Evolutionary conservation across 2,113 vertebrate genomes (phyloP).

Genomic region (Gymnorhina tibicen): DNA sequence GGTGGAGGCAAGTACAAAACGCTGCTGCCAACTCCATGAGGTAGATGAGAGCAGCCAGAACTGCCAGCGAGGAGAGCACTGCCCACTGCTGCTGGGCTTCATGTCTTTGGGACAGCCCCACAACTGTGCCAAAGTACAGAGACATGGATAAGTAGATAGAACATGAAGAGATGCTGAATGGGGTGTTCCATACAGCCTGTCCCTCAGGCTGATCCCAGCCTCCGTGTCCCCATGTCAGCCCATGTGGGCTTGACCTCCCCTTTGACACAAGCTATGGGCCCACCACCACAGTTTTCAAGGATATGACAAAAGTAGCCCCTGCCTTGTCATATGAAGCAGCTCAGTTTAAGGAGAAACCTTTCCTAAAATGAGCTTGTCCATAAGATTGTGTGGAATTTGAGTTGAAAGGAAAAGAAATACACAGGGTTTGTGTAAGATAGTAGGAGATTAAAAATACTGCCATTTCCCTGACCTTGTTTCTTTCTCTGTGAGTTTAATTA

Average conservation of each 20-base stretch:
- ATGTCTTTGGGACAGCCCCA: not conserved
- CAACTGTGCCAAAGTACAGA: not conserved
- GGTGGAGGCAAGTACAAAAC: not conserved
- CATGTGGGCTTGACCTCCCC: rapidly evolving
- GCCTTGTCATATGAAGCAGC: rapidly evolving
- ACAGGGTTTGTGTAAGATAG: not conserved
- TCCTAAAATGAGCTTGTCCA: not conserved
- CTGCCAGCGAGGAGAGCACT: not conserved
- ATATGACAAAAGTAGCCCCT: not conserved
- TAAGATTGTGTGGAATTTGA: not conserved
- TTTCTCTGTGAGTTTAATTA: slow-evolving; percentile 16
- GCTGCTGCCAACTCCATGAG: not conserved
- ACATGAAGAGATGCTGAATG: not conserved
- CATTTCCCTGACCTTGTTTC: not conserved
- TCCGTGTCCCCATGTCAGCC: not conserved
- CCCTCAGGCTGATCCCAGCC: not conserved
- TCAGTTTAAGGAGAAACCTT: not conserved
- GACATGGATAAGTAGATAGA: rapidly evolving
- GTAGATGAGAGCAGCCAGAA: not conserved
- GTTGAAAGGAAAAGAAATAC: not conserved
- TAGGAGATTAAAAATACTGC: not conserved
- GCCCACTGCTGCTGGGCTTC: not conserved
- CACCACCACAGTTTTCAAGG: not conserved
- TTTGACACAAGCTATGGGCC: not conserved
- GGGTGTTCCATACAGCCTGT: not conserved